Percentiles rank a stretch among this genome's conserved stretches.
Evolutionary conservation across 2,797 vertebrate species (phyloP).

Genomic region (Miichthys miiuy): DNA sequence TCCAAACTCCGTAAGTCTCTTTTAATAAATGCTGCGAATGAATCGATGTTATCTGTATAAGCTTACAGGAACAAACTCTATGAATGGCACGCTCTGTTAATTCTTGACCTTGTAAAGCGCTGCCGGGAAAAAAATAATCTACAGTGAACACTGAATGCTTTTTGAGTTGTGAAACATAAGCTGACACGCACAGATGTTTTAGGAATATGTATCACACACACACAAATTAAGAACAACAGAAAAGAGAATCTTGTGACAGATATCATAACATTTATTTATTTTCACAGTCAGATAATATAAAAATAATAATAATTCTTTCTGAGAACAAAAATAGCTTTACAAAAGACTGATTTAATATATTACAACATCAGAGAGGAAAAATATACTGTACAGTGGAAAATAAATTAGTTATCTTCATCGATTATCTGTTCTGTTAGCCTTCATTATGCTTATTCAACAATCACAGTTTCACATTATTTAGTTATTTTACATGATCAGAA

Average conservation of each 20-base stretch:
- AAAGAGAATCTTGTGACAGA: not conserved
- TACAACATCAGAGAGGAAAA: not conserved
- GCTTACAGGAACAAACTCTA: no score
- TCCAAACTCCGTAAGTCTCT: not conserved
- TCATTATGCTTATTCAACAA: not conserved
- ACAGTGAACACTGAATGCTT: not conserved
- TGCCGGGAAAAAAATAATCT: not conserved
- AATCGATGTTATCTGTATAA: no score
- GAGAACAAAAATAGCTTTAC: not conserved
- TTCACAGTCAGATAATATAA: not conserved
- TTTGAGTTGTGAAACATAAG: not conserved
- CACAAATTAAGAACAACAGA: not conserved
- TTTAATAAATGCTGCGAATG: no score
- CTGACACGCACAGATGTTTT: not conserved
- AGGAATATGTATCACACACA: not conserved
- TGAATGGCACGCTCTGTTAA: not conserved
- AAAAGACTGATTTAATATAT: not conserved
- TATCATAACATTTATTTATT: conserved; percentile 9
- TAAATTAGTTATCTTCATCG: no score
- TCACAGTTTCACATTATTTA: not conserved
- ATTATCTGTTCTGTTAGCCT: not conserved
- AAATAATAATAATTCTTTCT: not conserved
- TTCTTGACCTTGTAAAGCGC: not conserved
- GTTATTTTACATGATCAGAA: not conserved
- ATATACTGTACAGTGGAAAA: not conserved